These are phyloP conservation scores for Nanorana parkeri DNA, from an alignment of 2,113 vertebrate species.

Conservation along the genomic window DNA sequence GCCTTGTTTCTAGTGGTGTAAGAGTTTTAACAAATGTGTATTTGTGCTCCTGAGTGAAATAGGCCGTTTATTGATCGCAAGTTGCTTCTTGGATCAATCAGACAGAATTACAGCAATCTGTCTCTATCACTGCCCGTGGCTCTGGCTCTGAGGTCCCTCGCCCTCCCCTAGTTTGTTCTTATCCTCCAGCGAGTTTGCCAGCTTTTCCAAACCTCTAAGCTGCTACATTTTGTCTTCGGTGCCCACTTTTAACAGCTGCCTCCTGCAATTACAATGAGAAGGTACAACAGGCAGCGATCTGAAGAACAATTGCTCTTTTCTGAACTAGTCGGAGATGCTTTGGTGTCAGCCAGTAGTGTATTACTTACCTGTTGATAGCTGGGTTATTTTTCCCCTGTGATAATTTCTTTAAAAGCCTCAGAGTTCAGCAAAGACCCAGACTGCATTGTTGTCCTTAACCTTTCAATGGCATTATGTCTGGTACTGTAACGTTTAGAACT, in stretches of 20 bases:
- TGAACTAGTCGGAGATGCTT: constrained; percentile 61
- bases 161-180: constrained; percentile 75
- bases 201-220: constrained; percentile 62
- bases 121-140: constrained; percentile 95
- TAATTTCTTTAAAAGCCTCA: constrained; percentile 73
- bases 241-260: constrained; percentile 75
- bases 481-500: background rate
- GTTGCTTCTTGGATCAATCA: constrained; percentile 95
- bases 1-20: constrained; percentile 37
- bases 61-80: constrained; percentile 93
- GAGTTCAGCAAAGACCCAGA: constrained; percentile 65
- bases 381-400: constrained; percentile 64
- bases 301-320: constrained; percentile 65
- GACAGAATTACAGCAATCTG: constrained; percentile 99
- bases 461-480: constrained; percentile 30
- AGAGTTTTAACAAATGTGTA: constrained; percentile 53
- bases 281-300: constrained; percentile 66
- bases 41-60: constrained; percentile 66
- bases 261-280: constrained; percentile 73
- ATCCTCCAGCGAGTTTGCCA: constrained; percentile 76
- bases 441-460: constrained; percentile 26
- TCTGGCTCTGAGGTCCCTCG: constrained; percentile 79
- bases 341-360: constrained; percentile 67
- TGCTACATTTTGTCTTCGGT: constrained; percentile 63
- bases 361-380: constrained; percentile 74